Evolutionary conservation across 2,888 invertebrate species (phyloP).

Genomic region (Agrenia bidenticulata): DNA sequence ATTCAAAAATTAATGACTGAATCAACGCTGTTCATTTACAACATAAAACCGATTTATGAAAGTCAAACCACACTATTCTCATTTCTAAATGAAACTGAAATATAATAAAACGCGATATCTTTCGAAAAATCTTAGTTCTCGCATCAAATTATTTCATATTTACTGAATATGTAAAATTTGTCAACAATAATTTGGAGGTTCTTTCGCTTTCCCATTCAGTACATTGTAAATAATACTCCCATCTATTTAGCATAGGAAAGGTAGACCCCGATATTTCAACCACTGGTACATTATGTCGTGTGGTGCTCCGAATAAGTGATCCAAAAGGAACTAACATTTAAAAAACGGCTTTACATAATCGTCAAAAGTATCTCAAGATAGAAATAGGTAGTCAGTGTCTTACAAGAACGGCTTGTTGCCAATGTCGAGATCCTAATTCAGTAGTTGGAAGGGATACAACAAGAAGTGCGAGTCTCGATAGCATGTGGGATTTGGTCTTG

Average conservation of each 20-base stretch:
- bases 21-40: conserved; percentile 28
- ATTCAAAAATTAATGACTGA: conserved; percentile 26
- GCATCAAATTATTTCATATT: no score
- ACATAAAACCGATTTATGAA: conserved; percentile 11
- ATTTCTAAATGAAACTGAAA: conserved; percentile 12
- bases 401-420: conserved; percentile 47
- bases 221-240: neutral
- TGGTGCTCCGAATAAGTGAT: conserved; percentile 42
- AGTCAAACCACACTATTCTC: conserved; percentile 12
- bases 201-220: neutral
- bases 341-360: neutral
- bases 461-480: conserved; percentile 42
- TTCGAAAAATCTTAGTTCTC: no score
- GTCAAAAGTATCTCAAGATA: neutral
- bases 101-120: no score
- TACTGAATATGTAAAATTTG: neutral
- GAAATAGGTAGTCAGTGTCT: neutral
- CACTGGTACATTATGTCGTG: conserved; percentile 38
- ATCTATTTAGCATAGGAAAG: conserved; percentile 27
- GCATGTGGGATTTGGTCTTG: conserved; percentile 44
- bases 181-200: neutral
- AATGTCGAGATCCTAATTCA: conserved; percentile 44
- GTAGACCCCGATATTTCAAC: conserved; percentile 40
- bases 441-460: conserved; percentile 46
- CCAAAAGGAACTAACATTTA: conserved; percentile 41